These are phyloP conservation scores for Drosophila prolongata DNA, from an alignment of 2,888 invertebrate genomes.

Conservation along the genomic window DNA sequence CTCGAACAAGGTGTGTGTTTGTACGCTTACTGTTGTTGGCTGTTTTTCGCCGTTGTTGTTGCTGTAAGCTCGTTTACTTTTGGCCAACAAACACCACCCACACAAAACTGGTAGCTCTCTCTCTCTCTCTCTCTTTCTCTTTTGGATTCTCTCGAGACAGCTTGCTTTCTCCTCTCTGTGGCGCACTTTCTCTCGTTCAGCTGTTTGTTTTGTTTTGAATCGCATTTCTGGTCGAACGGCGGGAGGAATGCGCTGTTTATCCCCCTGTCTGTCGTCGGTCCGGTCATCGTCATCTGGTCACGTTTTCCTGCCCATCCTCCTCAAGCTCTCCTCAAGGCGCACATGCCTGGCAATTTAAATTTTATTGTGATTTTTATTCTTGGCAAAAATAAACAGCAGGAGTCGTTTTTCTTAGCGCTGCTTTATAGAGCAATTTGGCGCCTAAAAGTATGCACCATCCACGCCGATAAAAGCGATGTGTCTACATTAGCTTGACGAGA, in stretches of 20 bases:
- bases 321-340: slow-evolving; percentile 7
- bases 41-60: slow-evolving; percentile 12
- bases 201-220: slow-evolving; percentile 75
- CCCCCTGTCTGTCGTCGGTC: slow-evolving; percentile 31
- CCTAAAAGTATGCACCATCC: slow-evolving; percentile 41
- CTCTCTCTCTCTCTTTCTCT: slow-evolving; percentile 1
- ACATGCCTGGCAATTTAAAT: slow-evolving; percentile 62
- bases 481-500: slow-evolving; percentile 32
- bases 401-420: slow-evolving; percentile 18
- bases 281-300: slow-evolving; percentile 58
- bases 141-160: neutral
- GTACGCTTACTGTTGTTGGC: slow-evolving; percentile 16
- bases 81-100: slow-evolving; percentile 39
- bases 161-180: slow-evolving; percentile 6
- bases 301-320: slow-evolving; percentile 35
- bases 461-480: slow-evolving; percentile 28
- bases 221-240: slow-evolving; percentile 37
- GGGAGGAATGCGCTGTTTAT: slow-evolving; percentile 27
- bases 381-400: slow-evolving; percentile 46
- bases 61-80: slow-evolving; percentile 48
- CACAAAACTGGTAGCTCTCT: slow-evolving; percentile 39
- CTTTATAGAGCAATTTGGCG: slow-evolving; percentile 57
- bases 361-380: slow-evolving; percentile 69
- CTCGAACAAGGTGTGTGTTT: slow-evolving; percentile 53
- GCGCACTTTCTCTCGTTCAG: slow-evolving; percentile 37